Conservation (phyloP, 2,797 vertebrate species). For the Alfaro cultratus region DNA sequence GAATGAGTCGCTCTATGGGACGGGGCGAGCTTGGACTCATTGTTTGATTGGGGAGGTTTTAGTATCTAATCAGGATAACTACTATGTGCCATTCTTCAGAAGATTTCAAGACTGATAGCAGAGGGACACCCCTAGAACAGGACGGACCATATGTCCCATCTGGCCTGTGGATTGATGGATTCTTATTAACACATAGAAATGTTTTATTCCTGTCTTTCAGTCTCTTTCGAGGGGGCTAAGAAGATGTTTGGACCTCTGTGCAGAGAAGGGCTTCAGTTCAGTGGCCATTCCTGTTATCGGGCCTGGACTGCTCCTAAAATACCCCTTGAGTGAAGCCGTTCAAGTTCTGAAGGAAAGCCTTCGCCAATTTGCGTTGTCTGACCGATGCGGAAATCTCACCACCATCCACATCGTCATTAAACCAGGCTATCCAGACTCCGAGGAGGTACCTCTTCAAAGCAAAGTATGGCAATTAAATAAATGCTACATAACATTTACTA, state of each 20-base stretch:
- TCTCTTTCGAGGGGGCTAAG: conserved; percentile 56
- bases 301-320: conserved; percentile 52
- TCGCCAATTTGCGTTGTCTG: conserved; percentile 40
- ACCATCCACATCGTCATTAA: conserved; percentile 65
- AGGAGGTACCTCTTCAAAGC: conserved; percentile 41
- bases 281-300: conserved; percentile 73
- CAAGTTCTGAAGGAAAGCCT: conserved; percentile 60
- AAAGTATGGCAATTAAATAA: neutral
- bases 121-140: neutral
- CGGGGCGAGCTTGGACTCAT: neutral
- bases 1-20: neutral
- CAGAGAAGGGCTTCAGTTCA: conserved; percentile 45
- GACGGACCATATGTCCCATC: neutral
- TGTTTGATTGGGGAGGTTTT: neutral
- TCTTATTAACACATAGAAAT: neutral
- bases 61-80: neutral
- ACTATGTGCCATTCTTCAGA: neutral
- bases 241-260: conserved; percentile 63
- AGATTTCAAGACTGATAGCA: neutral
- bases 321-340: conserved; percentile 40
- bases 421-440: conserved; percentile 47
- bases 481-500: neutral
- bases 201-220: conserved; percentile 36
- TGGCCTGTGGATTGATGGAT: neutral
- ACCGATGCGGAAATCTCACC: conserved; percentile 32